These are phyloP conservation scores for Trigoniulus corallinus DNA, from an alignment of 1,140 invertebrate species.

Conservation along the genomic window DNA sequence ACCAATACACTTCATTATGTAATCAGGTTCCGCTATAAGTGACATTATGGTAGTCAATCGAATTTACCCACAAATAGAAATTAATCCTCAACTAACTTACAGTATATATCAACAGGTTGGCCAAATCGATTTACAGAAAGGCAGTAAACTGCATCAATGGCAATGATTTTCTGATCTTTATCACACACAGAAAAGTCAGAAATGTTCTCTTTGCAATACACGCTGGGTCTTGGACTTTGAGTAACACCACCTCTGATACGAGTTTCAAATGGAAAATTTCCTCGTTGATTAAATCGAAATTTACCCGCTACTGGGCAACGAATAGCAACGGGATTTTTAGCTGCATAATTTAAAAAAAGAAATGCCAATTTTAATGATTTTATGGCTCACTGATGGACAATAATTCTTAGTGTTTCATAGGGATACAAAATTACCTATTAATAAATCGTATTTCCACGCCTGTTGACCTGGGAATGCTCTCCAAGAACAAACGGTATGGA, in stretches of 20 bases:
- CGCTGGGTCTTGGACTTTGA: conserved; percentile 72
- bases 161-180: conserved; percentile 80
- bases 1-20: conserved; percentile 91
- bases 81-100: conserved; percentile 26
- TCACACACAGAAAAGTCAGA: conserved; percentile 89
- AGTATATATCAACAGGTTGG: conserved; percentile 82
- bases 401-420: background rate
- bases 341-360: conserved; percentile 30
- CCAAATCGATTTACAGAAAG: conserved; percentile 88
- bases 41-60: conserved; percentile 1
- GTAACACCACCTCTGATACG: conserved; percentile 88
- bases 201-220: conserved; percentile 83
- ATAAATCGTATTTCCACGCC: conserved; percentile 74
- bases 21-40: conserved; percentile 71
- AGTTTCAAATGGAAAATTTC: conserved; percentile 75
- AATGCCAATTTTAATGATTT: conserved; percentile 1
- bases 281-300: conserved; percentile 78
- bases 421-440: conserved; percentile 38
- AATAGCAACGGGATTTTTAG: conserved; percentile 78
- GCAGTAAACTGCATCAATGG: conserved; percentile 88
- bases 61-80: background rate
- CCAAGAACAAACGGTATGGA: conserved; percentile 84
- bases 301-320: conserved; percentile 91
- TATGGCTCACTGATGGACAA: too few species aligned
- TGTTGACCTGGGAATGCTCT: conserved; percentile 70